Percentiles rank a stretch among this genome's conserved stretches.
These are phyloP conservation scores for Tenthredo amoena DNA, from an alignment of 2,888 invertebrate species.

Conservation along the genomic window DNA sequence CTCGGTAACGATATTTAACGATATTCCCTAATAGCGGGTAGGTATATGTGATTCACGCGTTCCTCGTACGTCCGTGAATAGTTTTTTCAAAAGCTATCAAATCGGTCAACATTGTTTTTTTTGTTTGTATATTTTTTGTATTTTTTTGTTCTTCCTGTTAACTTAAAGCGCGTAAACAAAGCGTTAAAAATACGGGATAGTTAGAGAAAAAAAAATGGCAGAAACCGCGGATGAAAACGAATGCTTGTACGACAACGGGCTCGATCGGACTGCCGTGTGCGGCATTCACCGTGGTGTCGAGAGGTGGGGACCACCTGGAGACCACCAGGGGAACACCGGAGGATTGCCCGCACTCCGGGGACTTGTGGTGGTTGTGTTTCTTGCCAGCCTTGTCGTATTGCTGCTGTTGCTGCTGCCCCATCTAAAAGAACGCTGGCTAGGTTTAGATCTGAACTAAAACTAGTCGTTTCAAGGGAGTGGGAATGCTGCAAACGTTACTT, in stretches of 20 bases:
- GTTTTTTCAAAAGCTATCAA: background rate
- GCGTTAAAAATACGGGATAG: background rate
- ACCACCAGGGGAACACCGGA: slow-evolving; percentile 59
- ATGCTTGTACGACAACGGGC: slow-evolving; percentile 77
- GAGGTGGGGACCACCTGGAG: slow-evolving; percentile 65
- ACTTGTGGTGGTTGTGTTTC: slow-evolving; percentile 29
- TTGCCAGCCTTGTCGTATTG: background rate
- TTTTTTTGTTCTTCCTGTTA: background rate
- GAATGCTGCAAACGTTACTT: background rate
- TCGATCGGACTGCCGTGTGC: slow-evolving; percentile 76
- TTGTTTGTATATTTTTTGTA: background rate
- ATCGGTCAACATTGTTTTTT: slow-evolving; percentile 7
- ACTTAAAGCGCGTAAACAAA: background rate
- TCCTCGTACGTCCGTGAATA: background rate
- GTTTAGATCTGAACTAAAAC: background rate
- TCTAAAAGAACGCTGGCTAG: background rate
- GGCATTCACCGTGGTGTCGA: slow-evolving; percentile 66
- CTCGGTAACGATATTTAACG: background rate
- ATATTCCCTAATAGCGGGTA: background rate
- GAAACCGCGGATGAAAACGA: slow-evolving; percentile 66
- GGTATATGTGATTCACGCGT: background rate
- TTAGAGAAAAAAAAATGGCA: background rate
- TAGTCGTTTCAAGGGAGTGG: slow-evolving; percentile 14
- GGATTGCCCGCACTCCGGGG: slow-evolving; percentile 59
- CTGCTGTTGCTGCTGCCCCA: slow-evolving; percentile 7